A percentile compares a stretch with the other conserved stretches of the same genome.
Evolutionary conservation across 2,888 invertebrate genomes (phyloP).

Genomic region (Phyto melanocephala): DNA sequence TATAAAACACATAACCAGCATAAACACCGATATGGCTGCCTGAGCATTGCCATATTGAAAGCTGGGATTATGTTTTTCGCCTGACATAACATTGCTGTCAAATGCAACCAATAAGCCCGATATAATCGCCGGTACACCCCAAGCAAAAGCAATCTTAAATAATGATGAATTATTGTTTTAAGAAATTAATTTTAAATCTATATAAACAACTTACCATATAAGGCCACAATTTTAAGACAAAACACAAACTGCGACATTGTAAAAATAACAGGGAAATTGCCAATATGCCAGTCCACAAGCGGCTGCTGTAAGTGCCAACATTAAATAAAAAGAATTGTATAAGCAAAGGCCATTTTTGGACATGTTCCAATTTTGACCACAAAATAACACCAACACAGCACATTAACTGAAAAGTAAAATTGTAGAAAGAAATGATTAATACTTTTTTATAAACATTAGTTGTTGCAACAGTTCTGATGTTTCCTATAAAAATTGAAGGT

Average conservation of each 20-base stretch:
- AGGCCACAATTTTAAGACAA: conserved; percentile 88
- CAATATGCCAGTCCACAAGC: conserved; percentile 91
- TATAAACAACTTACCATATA: conserved; percentile 79
- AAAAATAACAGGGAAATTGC: conserved; percentile 90
- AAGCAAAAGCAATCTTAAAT: conserved; percentile 81
- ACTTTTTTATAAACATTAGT: too few species aligned
- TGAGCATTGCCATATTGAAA: conserved; percentile 89
- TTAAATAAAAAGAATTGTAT: conserved; percentile 88
- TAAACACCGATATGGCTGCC: conserved; percentile 87
- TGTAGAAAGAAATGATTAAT: too few species aligned
- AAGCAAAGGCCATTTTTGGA: conserved; percentile 83
- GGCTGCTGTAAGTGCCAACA: conserved; percentile 88
- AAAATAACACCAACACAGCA: conserved; percentile 87
- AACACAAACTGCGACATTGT: conserved; percentile 90
- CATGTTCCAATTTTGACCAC: conserved; percentile 83
- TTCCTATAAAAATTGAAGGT: too few species aligned
- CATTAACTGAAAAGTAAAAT: conserved; percentile 80
- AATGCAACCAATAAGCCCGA: conserved; percentile 83
- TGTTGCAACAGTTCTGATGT: too few species aligned
- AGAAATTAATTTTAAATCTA: neutral
- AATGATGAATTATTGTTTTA: conserved; percentile 21
- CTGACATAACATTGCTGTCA: conserved; percentile 79
- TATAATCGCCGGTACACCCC: conserved; percentile 85
- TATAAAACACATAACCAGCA: conserved; percentile 88
- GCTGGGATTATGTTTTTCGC: conserved; percentile 85